Percentiles rank a stretch among this genome's conserved stretches.
These are phyloP conservation scores for Drosophila paramelanica DNA, from an alignment of 2,888 invertebrate genomes.

Conservation along the genomic window DNA sequence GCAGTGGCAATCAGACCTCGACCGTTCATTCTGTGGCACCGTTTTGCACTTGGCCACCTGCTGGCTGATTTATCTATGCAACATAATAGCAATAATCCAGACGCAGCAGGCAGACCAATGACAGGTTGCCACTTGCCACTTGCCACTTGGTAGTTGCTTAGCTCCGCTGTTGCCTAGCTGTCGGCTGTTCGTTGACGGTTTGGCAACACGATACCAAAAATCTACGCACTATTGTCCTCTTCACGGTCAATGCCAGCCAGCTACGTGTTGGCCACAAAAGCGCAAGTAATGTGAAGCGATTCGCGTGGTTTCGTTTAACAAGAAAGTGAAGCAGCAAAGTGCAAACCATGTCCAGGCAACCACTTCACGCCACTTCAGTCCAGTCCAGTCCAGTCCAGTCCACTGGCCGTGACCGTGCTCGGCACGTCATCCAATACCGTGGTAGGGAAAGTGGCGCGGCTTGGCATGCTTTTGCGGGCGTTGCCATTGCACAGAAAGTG, in stretches of 20 bases:
- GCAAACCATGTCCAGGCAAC: conserved; percentile 27
- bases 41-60: conserved; percentile 54
- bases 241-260: conserved; percentile 55
- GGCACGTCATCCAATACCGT: conserved; percentile 39
- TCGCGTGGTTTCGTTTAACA: conserved; percentile 48
- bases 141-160: background rate
- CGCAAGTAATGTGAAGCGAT: conserved; percentile 68
- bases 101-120: conserved; percentile 9
- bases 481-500: conserved; percentile 50
- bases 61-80: conserved; percentile 21
- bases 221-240: conserved; percentile 46
- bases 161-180: background rate
- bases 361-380: conserved; percentile 8
- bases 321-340: conserved; percentile 46
- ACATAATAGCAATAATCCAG: conserved; percentile 64
- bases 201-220: conserved; percentile 38
- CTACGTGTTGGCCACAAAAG: conserved; percentile 57
- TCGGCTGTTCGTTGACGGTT: conserved; percentile 5
- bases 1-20: conserved; percentile 77
- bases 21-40: conserved; percentile 64
- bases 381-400: conserved; percentile 5
- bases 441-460: conserved; percentile 57
- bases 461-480: conserved; percentile 44
- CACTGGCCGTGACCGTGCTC: conserved; percentile 53
- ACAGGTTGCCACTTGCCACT: conserved; percentile 5